A percentile compares a stretch with the other conserved stretches of the same genome.
Evolutionary conservation across 2,888 invertebrate species (phyloP).

Genomic region (Gymnoscelis rufifasciata): DNA sequence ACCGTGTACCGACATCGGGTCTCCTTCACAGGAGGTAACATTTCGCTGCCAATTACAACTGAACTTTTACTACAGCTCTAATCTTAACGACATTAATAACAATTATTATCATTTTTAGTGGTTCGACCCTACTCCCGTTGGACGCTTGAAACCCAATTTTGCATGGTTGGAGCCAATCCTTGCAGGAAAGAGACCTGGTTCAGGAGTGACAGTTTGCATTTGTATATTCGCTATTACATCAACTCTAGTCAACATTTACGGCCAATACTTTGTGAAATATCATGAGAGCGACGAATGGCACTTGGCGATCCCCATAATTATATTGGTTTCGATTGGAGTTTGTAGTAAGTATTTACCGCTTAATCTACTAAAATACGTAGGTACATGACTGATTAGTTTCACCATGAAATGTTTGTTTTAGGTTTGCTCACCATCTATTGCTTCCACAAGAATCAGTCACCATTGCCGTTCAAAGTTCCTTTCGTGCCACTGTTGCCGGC

Average conservation of each 20-base stretch:
- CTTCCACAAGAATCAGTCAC: constrained; percentile 85
- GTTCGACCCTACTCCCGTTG: constrained; percentile 83
- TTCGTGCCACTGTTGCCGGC: constrained; percentile 81
- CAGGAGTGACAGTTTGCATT: constrained; percentile 85
- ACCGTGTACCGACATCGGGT: constrained; percentile 79
- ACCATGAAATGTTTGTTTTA: constrained; percentile 47
- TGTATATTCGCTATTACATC: constrained; percentile 83
- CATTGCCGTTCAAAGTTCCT: constrained; percentile 88
- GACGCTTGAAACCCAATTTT: constrained; percentile 85
- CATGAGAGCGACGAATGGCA: constrained; percentile 5
- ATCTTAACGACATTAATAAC: too few species aligned
- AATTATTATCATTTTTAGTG: constrained; percentile 49
- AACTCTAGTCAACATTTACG: constrained; percentile 85
- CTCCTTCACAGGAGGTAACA: constrained; percentile 79
- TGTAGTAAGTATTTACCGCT: constrained; percentile 11
- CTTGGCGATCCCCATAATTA: constrained; percentile 6
- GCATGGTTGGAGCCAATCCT: constrained; percentile 86
- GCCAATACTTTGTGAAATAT: constrained; percentile 70
- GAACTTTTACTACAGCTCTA: too few species aligned
- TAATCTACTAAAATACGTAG: too few species aligned
- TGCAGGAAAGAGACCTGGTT: constrained; percentile 87
- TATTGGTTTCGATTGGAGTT: constrained; percentile 3
- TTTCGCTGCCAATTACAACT: too few species aligned
- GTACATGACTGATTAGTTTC: too few species aligned
- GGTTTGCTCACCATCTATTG: constrained; percentile 86